Percentiles rank a stretch among this genome's conserved stretches.
phyloP scores from a whole-genome alignment of 2,797 vertebrate genomes.

The Sphaeramia orbicularis region DNA sequence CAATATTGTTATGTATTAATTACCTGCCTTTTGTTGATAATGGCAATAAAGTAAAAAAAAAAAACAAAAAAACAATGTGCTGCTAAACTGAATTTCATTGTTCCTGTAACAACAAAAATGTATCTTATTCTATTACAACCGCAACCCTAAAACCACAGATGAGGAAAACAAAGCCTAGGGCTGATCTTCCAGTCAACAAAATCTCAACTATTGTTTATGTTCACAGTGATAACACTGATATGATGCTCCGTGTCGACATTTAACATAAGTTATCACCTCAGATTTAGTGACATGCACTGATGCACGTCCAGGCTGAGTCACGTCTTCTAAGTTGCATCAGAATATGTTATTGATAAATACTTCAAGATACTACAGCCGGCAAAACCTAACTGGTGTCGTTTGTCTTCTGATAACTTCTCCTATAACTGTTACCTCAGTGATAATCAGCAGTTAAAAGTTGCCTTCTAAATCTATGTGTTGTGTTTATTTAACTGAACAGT shows the following conservation, averaged over 20 bases:
- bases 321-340: constrained; percentile 20
- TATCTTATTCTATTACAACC: too few relatives aligned
- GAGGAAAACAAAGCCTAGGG: too few relatives aligned
- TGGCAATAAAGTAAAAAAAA: too few relatives aligned
- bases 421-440: background rate
- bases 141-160: too few relatives aligned
- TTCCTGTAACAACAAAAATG: too few relatives aligned
- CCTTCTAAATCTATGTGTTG: background rate
- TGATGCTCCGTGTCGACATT: constrained; percentile 5
- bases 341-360: background rate
- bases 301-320: background rate
- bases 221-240: background rate
- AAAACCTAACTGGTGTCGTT: background rate
- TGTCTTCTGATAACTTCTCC: constrained; percentile 19
- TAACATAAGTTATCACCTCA: background rate
- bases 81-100: too few relatives aligned
- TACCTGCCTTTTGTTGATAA: too few relatives aligned
- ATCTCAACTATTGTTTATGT: too few relatives aligned
- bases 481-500: constrained; percentile 26
- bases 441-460: constrained; percentile 17
- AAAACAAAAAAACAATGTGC: too few relatives aligned
- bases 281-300: background rate
- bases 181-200: too few relatives aligned
- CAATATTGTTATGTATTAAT: too few relatives aligned
- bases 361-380: background rate